A percentile compares a stretch with the other conserved stretches of the same genome.
These are phyloP conservation scores for Enteromius treurensis DNA, from an alignment of 2,797 vertebrate genomes.

Conservation along the genomic window DNA sequence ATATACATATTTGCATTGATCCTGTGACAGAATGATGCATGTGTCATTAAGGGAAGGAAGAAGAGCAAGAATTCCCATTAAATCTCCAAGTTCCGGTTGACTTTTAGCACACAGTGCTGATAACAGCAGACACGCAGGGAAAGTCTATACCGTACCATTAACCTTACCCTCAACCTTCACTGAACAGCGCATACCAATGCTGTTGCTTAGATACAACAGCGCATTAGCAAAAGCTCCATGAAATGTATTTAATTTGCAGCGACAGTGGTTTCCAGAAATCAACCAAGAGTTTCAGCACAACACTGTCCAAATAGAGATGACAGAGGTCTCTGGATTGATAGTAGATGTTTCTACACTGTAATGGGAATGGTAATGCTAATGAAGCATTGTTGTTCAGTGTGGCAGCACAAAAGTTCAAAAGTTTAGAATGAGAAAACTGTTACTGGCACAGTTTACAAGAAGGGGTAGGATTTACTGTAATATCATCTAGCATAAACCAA, in stretches of 20 bases:
- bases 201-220: slow-evolving; percentile 70
- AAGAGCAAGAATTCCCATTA: slow-evolving; percentile 62
- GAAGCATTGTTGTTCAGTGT: slow-evolving; percentile 11
- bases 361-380: slow-evolving; percentile 20
- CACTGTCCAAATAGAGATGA: slow-evolving; percentile 30
- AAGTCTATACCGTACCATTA: slow-evolving; percentile 65
- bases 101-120: slow-evolving; percentile 56
- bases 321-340: neutral
- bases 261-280: slow-evolving; percentile 15
- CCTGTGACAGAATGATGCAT: slow-evolving; percentile 68
- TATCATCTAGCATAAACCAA: neutral
- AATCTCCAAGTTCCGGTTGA: slow-evolving; percentile 61
- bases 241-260: slow-evolving; percentile 56
- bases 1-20: slow-evolving; percentile 63
- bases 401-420: neutral
- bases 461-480: neutral
- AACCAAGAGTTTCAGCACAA: slow-evolving; percentile 12
- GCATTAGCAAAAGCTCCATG: slow-evolving; percentile 50
- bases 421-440: neutral
- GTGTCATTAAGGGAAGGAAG: slow-evolving; percentile 64
- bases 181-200: slow-evolving; percentile 53
- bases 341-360: neutral
- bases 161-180: slow-evolving; percentile 59
- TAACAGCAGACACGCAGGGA: slow-evolving; percentile 52
- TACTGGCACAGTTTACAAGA: neutral